Evolutionary conservation across 2,797 vertebrate species (phyloP).

Genomic region (Pithecia hirsuta): DNA sequence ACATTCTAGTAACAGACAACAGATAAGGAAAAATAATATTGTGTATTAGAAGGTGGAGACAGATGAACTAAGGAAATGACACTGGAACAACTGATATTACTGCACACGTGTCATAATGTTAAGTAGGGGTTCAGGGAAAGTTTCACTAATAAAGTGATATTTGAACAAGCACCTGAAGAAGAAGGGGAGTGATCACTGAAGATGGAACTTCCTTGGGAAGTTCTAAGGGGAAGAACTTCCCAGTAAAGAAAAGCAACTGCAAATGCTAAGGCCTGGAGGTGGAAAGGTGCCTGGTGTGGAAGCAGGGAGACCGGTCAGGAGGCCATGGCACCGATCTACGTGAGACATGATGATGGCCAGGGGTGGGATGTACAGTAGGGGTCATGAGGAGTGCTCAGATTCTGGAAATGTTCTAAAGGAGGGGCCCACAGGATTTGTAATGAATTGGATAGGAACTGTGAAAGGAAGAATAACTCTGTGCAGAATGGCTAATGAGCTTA

Average conservation of each 20-base stretch:
- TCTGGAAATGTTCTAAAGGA: neutral
- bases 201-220: neutral
- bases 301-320: neutral
- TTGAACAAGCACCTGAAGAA: neutral
- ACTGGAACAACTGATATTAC: neutral
- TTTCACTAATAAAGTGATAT: neutral
- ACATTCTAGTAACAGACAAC: neutral
- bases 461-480: neutral
- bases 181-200: neutral
- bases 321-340: neutral
- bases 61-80: neutral
- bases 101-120: neutral
- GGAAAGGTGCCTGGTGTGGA: neutral
- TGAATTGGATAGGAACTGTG: neutral
- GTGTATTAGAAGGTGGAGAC: neutral
- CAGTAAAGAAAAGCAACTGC: neutral
- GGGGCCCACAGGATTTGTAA: no score
- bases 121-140: neutral
- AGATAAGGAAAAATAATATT: neutral
- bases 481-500: neutral
- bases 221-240: neutral
- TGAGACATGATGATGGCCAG: neutral
- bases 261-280: neutral
- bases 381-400: neutral
- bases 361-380: rapidly evolving